phyloP scores from a whole-genome alignment of 2,888 invertebrate species.

The Hypsopygia costalis region DNA sequence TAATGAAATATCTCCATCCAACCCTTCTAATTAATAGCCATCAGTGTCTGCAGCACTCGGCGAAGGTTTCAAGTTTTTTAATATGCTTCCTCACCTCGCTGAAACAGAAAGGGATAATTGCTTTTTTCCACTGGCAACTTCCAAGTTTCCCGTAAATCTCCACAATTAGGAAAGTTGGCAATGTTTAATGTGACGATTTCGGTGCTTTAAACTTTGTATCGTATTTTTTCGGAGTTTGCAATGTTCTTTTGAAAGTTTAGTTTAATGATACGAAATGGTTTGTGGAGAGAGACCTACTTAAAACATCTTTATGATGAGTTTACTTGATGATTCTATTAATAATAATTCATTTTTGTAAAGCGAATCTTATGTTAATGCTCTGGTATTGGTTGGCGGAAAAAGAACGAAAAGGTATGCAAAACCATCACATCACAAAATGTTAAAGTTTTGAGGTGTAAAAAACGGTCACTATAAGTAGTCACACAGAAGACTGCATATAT shows the following conservation, averaged over 20 bases:
- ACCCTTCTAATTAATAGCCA: constrained; percentile 80
- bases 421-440: no score
- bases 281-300: not conserved
- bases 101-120: constrained; percentile 73
- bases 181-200: constrained; percentile 37
- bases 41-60: constrained; percentile 76
- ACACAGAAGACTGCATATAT: no score
- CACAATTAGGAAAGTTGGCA: constrained; percentile 57
- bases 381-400: no score
- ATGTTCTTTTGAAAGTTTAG: not conserved
- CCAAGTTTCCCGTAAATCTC: constrained; percentile 51
- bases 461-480: no score
- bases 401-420: no score
- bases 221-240: constrained; percentile 5
- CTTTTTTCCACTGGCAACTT: constrained; percentile 66
- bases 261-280: not conserved
- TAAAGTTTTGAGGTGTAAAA: no score
- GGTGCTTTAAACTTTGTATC: constrained; percentile 25
- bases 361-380: no score
- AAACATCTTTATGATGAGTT: no score
- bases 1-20: constrained; percentile 77
- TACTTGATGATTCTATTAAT: no score
- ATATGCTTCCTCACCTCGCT: constrained; percentile 77
- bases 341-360: no score
- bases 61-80: constrained; percentile 77